Base-by-base conservation (phyloP, 2,113 vertebrate species). In the Pongo pygmaeus region DNA sequence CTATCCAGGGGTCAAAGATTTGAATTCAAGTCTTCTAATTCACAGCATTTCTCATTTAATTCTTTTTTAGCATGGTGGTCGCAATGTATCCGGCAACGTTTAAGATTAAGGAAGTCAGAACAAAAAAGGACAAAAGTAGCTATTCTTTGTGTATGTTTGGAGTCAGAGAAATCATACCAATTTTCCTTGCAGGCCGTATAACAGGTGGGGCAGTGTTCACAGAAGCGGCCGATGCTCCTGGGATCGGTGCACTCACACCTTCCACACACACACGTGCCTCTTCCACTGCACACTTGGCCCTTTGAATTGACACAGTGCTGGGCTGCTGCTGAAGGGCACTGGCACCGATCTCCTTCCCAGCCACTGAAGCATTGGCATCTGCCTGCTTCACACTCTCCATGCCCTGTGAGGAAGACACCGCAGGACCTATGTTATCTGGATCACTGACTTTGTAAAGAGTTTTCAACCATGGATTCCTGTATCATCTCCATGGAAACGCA, bases 281-380 rank as follows among this genome's bases (percentile, higher is more conserved):
- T 99, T 85, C 99, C 99, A 4, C 99, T 99, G 98, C 99, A 99
- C 90, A 99, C 95, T 75, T 98, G 98, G 81, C 99, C 99, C 52
- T 99, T 98, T 4, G 99, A 88, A 30, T 99, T 99, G 94, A 99
- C 97, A 96, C 99, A 99, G 95, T 98, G 98, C 69, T 99, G 98
- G 84, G 98, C 97, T 89, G 99, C 99, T 48, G 98, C 96, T 46
- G 98, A 59, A 0, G 99, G 98, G 97, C 99, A 99, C 80, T 98
- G 97, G 25, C 99, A 99, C 92, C 97, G 99, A 48, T 99, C 99
- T 16, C 99, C 99, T 93, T 99, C 99, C 99, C 99, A 99, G 96
- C 99, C 99, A 20, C 96, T 95, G 83, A 99, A 98, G 89, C 99
- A 99, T 93, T 95, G 99, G 95, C 99, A 99, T 92, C 98, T 98